Conservation (phyloP, 2,888 invertebrate genomes). For the Agrochola circellaris region DNA sequence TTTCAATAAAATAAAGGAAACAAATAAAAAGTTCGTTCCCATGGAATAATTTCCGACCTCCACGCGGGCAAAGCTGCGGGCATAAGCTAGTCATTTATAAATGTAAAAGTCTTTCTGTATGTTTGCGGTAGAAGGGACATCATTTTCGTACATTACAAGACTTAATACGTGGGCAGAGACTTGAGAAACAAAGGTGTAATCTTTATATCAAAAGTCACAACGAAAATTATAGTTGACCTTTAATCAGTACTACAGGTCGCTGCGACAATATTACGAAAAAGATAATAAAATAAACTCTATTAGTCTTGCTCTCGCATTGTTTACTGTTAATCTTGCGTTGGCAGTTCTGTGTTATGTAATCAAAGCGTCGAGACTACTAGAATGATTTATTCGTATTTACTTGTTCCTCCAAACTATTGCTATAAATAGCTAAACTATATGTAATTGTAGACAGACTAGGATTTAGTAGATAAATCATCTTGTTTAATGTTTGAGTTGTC, state of each 20-base stretch:
- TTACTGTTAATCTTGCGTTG: slow-evolving; percentile 23
- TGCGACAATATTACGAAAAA: background rate
- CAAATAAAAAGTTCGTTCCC: too few species aligned
- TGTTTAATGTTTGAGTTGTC: background rate
- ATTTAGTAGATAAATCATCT: background rate
- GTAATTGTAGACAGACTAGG: background rate
- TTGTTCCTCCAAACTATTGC: background rate
- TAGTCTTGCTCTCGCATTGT: background rate
- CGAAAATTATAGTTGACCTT: background rate
- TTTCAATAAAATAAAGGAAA: too few species aligned
- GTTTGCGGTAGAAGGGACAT: background rate
- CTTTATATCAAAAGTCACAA: background rate
- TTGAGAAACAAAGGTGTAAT: too few species aligned
- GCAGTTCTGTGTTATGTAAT: slow-evolving; percentile 29
- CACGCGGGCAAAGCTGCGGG: too few species aligned
- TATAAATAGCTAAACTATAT: background rate
- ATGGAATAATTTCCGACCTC: too few species aligned
- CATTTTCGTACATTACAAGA: background rate
- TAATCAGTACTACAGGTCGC: background rate
- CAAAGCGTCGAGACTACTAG: slow-evolving; percentile 11
- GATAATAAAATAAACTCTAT: slow-evolving; percentile 11
- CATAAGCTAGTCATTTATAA: too few species aligned
- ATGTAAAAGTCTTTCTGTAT: too few species aligned
- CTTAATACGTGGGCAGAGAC: background rate
- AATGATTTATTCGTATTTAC: slow-evolving; percentile 29